Percentiles rank a stretch among this genome's conserved stretches.
These are phyloP conservation scores for Cossypha caffra DNA, from an alignment of 2,797 vertebrate genomes.

Conservation along the genomic window DNA sequence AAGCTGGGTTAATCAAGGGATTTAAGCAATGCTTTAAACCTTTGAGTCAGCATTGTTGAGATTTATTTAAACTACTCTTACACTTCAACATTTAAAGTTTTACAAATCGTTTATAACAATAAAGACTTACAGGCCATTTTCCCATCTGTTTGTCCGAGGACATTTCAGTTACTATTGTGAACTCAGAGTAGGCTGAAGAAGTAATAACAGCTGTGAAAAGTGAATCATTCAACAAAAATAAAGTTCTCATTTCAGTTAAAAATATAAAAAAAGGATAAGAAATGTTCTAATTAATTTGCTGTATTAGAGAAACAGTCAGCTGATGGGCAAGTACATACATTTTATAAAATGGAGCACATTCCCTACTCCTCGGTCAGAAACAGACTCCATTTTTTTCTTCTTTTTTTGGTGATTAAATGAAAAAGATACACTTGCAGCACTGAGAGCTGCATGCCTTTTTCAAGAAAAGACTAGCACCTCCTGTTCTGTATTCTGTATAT, in stretches of 20 bases:
- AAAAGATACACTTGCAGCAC: neutral
- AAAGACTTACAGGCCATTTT: constrained; percentile 8
- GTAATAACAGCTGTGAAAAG: constrained; percentile 13
- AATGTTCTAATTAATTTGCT: neutral
- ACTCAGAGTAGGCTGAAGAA: neutral
- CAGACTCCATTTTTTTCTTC: neutral
- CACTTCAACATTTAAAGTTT: constrained; percentile 20
- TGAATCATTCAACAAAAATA: constrained; percentile 21
- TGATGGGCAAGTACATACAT: neutral
- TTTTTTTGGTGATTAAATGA: neutral
- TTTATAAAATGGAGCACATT: neutral
- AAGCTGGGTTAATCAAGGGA: constrained; percentile 51
- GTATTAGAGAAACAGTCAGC: neutral
- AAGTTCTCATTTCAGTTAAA: neutral
- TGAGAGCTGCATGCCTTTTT: neutral
- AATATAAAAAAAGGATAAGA: neutral
- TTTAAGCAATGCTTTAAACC: constrained; percentile 20
- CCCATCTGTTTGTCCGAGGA: neutral
- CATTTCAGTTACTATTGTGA: neutral
- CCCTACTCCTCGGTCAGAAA: neutral
- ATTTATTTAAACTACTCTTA: constrained; percentile 29
- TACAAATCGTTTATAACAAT: neutral
- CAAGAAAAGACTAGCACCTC: constrained; percentile 36
- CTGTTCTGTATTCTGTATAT: constrained; percentile 10
- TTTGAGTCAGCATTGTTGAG: constrained; percentile 1